Evolutionary conservation across 2,113 vertebrate genomes (phyloP), one percentile per base, ranked within the genome.

Genomic region (Sciurus niger): DNA sequence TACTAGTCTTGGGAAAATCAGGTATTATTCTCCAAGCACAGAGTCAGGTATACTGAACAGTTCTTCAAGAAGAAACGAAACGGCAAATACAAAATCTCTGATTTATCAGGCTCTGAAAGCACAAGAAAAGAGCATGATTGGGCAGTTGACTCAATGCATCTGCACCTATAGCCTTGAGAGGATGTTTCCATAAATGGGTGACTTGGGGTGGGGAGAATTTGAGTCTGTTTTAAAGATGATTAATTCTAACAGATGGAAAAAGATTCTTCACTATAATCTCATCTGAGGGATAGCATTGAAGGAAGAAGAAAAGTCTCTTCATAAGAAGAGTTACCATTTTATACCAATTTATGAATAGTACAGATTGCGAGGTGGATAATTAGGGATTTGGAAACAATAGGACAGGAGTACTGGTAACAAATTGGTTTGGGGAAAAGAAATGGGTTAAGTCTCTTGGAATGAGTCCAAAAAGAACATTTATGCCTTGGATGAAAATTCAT

Each of bases 81-180:
- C 82, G 55, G 46, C 46, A 80, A 92, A 32, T 40, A 63, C 3
- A 55, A 83, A 95, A 63, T 86, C 30, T 34, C 48, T 90, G 48
- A 65, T 46, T 96, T 58, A 40, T 92, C 32, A 93, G 18, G 37
- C 89, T 96, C 18, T 74, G 34, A 84, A 90, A 68, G 17, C 68
- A 58, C 6, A 63, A 58, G 60, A 58, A n/a, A 48, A 32, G 68
- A 84, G 55, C 46, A 40, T 87, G 53, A 34, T 8, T n/a, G 55
- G 43, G n/a, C 58, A 43, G 13, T 30, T 12, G 37, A 67, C 28
- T 20, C 34, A 11, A 13, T 34, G 10, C 0, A 43, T 6, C 24
- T 82, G 24, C 2, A 86, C 7, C 34, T 83, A 18, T 40, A 18
- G n/a, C 22, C 30, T 86, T 28, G 13, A 24, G 8, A 18, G 16